phyloP scores from a whole-genome alignment of 2,797 vertebrate genomes.

The Antennarius maculatus region DNA sequence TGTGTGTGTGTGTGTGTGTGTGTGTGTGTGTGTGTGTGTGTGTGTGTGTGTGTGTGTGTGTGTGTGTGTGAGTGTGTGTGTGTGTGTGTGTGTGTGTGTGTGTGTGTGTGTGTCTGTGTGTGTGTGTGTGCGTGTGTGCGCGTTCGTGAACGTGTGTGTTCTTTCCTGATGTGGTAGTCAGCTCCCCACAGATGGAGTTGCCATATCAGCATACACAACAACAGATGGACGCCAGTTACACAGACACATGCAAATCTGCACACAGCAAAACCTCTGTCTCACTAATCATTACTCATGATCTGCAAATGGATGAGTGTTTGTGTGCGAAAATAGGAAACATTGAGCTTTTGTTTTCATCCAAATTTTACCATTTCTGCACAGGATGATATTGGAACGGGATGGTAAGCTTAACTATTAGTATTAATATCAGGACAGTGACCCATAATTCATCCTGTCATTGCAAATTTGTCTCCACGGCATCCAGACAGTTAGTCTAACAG shows the following conservation, averaged over 20 bases:
- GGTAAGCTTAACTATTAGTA: not conserved
- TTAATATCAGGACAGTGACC: slow-evolving; percentile 42
- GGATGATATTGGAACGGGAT: slow-evolving; percentile 19
- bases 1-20: slow-evolving; percentile 21
- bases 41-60: slow-evolving; percentile 27
- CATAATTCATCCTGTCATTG: slow-evolving; percentile 42
- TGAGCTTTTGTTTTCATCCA: slow-evolving; percentile 16
- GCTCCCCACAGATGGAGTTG: slow-evolving; percentile 69
- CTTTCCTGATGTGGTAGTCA: slow-evolving; percentile 63
- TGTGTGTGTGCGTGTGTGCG: slow-evolving; percentile 10
- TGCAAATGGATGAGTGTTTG: slow-evolving; percentile 11
- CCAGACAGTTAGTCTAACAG: slow-evolving; percentile 43
- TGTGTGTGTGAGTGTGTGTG: slow-evolving; percentile 22
- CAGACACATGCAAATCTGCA: slow-evolving; percentile 31
- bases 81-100: slow-evolving; percentile 10
- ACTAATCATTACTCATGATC: slow-evolving; percentile 35
- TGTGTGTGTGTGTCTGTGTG: slow-evolving; percentile 36
- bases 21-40: slow-evolving; percentile 25
- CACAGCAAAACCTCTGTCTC: slow-evolving; percentile 24
- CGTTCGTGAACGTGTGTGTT: slow-evolving; percentile 38
- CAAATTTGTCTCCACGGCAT: slow-evolving; percentile 53
- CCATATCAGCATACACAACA: slow-evolving; percentile 73
- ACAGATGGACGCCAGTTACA: slow-evolving; percentile 71
- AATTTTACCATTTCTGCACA: slow-evolving; percentile 8
- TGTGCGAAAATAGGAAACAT: not conserved